Percentiles rank a stretch among this genome's conserved stretches.
These are phyloP conservation scores for Agrenia bidenticulata DNA, from an alignment of 2,888 invertebrate genomes.

Conservation along the genomic window DNA sequence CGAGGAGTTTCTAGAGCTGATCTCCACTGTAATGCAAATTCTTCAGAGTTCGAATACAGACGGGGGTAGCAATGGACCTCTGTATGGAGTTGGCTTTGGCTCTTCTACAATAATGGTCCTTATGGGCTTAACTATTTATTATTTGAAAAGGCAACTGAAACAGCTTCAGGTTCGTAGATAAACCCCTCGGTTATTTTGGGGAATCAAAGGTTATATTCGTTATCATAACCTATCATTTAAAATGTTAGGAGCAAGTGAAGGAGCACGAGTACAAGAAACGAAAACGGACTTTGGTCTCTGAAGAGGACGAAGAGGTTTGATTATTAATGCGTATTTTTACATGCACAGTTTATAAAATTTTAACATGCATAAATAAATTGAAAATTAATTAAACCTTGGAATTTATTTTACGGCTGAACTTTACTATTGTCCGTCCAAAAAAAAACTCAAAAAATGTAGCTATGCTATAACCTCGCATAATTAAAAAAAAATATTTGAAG, in stretches of 20 bases:
- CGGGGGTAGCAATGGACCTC: neutral
- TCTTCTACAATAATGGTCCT: conserved; percentile 10
- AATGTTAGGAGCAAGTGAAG: neutral
- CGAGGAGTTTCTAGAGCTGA: conserved; percentile 1
- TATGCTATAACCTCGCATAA: too few relatives aligned
- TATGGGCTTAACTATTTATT: conserved; percentile 11
- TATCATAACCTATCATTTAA: neutral
- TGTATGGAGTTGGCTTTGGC: conserved; percentile 13
- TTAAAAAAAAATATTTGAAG: too few relatives aligned
- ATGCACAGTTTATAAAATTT: too few relatives aligned
- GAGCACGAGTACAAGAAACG: neutral
- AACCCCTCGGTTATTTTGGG: too few relatives aligned
- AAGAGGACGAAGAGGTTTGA: neutral
- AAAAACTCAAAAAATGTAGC: too few relatives aligned
- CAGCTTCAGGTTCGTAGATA: conserved; percentile 7
- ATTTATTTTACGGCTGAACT: too few relatives aligned
- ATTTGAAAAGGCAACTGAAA: conserved; percentile 11
- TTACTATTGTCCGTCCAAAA: too few relatives aligned
- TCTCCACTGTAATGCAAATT: conserved; percentile 9
- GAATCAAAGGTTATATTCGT: too few relatives aligned
- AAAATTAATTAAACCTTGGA: too few relatives aligned
- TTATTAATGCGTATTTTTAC: too few relatives aligned
- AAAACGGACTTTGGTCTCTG: neutral
- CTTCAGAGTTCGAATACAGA: neutral
- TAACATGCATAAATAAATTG: too few relatives aligned